These are phyloP conservation scores for Dromius quadrimaculatus DNA, from an alignment of 2,888 invertebrate genomes.

Conservation along the genomic window DNA sequence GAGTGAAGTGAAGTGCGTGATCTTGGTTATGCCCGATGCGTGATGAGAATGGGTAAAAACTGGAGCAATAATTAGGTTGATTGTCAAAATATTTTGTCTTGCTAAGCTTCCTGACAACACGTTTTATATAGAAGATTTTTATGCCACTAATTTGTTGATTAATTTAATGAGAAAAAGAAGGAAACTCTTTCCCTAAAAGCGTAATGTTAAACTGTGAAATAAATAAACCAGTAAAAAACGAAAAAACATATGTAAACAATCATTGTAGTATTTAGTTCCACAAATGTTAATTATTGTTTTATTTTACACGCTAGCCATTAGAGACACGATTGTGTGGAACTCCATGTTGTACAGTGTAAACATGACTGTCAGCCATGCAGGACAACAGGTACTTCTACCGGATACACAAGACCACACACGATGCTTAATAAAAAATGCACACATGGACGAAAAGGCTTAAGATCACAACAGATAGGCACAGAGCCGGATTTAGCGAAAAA, in stretches of 20 bases:
- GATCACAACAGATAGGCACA: constrained; percentile 24
- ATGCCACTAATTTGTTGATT: too few relatives aligned
- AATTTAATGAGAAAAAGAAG: too few relatives aligned
- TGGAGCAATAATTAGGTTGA: too few relatives aligned
- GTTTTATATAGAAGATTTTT: too few relatives aligned
- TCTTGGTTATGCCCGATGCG: too few relatives aligned
- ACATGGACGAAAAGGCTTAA: constrained; percentile 2
- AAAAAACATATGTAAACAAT: constrained; percentile 1
- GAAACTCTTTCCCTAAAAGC: too few relatives aligned
- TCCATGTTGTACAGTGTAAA: constrained; percentile 26
- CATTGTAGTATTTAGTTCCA: constrained; percentile 17
- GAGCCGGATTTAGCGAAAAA: too few relatives aligned
- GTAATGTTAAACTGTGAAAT: not conserved
- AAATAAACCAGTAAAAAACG: not conserved
- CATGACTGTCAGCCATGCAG: constrained; percentile 15
- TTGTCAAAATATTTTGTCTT: too few relatives aligned
- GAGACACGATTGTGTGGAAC: constrained; percentile 33
- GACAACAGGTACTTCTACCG: constrained; percentile 44
- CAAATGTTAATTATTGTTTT: constrained; percentile 19
- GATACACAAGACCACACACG: constrained; percentile 44
- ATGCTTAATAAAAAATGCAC: constrained; percentile 26
- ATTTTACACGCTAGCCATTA: constrained; percentile 40
- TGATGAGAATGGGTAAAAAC: too few relatives aligned
- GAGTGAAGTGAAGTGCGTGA: too few relatives aligned
- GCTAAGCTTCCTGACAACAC: too few relatives aligned